Percentiles rank a stretch among this genome's conserved stretches.
phyloP scores from a whole-genome alignment of 2,113 vertebrate species.

The Tenrec ecaudatus region DNA sequence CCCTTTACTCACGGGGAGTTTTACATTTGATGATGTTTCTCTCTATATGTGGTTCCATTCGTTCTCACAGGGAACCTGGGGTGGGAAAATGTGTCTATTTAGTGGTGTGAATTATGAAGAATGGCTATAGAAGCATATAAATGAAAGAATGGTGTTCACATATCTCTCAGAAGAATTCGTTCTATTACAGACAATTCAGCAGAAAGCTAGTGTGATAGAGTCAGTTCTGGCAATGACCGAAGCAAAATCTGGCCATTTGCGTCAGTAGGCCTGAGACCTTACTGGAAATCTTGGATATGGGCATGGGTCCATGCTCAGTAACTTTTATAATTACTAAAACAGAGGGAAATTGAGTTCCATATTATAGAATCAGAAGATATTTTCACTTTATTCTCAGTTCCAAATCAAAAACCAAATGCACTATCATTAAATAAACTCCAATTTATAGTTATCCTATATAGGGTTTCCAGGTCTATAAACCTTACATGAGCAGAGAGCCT shows the following conservation, averaged over 20 bases:
- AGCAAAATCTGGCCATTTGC: neutral
- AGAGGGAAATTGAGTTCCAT: too few relatives aligned
- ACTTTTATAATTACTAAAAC: too few relatives aligned
- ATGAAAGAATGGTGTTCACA: neutral
- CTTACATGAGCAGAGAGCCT: too few relatives aligned
- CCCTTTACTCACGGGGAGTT: neutral
- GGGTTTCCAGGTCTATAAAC: too few relatives aligned
- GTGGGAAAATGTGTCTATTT: neutral
- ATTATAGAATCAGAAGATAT: too few relatives aligned
- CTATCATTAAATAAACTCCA: too few relatives aligned
- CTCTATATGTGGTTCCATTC: neutral
- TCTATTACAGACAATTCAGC: neutral
- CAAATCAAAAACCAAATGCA: too few relatives aligned
- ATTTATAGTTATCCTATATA: too few relatives aligned
- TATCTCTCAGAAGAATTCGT: neutral
- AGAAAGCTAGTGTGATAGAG: neutral
- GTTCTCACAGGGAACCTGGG: neutral
- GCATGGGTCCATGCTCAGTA: too few relatives aligned
- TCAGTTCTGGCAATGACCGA: neutral
- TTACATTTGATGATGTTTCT: slow-evolving; percentile 9
- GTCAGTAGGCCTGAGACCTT: neutral
- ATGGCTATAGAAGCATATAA: neutral
- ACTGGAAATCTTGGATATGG: too few relatives aligned
- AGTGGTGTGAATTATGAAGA: neutral
- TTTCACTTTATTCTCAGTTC: too few relatives aligned